Percentiles rank a stretch among this genome's conserved stretches.
Evolutionary conservation across 2,113 vertebrate species (phyloP).

Genomic region (Podarcis raffonei): DNA sequence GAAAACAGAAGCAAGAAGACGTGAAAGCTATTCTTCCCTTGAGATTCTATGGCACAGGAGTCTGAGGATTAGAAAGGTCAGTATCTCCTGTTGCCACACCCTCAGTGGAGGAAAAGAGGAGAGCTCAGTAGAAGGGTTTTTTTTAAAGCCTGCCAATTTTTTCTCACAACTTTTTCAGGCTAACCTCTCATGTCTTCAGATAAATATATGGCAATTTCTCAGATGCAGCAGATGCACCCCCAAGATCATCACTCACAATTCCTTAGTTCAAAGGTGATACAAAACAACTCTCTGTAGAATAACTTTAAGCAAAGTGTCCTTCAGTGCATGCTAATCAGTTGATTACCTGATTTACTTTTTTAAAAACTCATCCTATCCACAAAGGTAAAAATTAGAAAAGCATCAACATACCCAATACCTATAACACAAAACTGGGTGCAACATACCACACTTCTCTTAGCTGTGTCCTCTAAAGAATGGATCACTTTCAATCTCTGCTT

Average conservation of each 20-base stretch:
- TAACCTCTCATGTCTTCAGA: background rate
- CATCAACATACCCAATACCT: background rate
- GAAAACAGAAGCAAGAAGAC: background rate
- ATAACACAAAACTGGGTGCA: background rate
- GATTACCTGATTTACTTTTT: conserved; percentile 1
- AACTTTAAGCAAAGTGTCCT: conserved; percentile 23
- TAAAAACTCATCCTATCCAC: background rate
- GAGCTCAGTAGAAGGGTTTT: background rate
- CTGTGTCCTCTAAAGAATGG: conserved; percentile 95
- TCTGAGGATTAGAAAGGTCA: conserved; percentile 27
- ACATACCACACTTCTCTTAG: conserved; percentile 96
- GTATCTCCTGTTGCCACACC: conserved; percentile 6
- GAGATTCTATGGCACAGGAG: background rate
- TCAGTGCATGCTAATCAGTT: conserved; percentile 11
- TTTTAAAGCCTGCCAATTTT: background rate
- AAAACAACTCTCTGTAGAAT: background rate
- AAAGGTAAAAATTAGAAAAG: background rate
- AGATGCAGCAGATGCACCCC: background rate
- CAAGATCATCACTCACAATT: background rate
- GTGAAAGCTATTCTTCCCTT: background rate
- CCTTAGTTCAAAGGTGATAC: background rate
- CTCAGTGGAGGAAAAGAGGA: conserved; percentile 19
- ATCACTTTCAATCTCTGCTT: conserved; percentile 98
- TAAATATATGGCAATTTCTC: background rate
- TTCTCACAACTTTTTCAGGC: background rate